phyloP scores from a whole-genome alignment of 2,797 vertebrate genomes.

The Telmatherina bonti region DNA sequence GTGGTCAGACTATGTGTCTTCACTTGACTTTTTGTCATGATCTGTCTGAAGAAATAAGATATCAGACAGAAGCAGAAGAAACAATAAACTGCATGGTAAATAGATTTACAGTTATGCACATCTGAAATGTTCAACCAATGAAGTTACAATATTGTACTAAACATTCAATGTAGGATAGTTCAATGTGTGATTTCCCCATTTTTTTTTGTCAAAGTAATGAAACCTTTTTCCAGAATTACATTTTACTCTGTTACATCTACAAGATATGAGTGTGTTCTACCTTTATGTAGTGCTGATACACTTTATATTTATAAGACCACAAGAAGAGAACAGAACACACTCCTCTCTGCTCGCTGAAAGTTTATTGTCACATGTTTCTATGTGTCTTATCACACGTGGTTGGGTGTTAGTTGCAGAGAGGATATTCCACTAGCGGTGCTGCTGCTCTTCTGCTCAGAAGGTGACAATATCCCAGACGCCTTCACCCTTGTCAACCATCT shows the following conservation, averaged over 20 bases:
- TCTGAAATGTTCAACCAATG: too few relatives aligned
- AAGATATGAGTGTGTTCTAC: not conserved
- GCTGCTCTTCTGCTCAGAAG: constrained; percentile 96
- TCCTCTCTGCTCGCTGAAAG: not conserved
- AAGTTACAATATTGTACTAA: too few relatives aligned
- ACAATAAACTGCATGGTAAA: too few relatives aligned
- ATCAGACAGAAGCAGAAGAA: too few relatives aligned
- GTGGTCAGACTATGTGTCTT: too few relatives aligned
- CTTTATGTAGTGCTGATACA: not conserved
- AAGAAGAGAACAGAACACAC: not conserved
- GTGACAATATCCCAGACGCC: constrained; percentile 97
- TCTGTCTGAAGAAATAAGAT: too few relatives aligned
- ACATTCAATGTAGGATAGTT: too few relatives aligned
- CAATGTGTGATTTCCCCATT: too few relatives aligned
- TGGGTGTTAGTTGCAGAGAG: constrained; percentile 68
- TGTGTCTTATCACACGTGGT: constrained; percentile 2
- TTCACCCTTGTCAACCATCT: constrained; percentile 89
- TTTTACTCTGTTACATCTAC: not conserved
- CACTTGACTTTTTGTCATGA: too few relatives aligned
- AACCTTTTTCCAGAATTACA: too few relatives aligned
- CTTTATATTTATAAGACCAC: not conserved
- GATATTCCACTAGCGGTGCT: constrained; percentile 89
- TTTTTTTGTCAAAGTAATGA: too few relatives aligned
- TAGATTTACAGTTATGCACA: too few relatives aligned
- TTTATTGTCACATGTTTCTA: not conserved